Evolutionary conservation across 2,113 vertebrate species (phyloP).

Genomic region (Poecile atricapillus): DNA sequence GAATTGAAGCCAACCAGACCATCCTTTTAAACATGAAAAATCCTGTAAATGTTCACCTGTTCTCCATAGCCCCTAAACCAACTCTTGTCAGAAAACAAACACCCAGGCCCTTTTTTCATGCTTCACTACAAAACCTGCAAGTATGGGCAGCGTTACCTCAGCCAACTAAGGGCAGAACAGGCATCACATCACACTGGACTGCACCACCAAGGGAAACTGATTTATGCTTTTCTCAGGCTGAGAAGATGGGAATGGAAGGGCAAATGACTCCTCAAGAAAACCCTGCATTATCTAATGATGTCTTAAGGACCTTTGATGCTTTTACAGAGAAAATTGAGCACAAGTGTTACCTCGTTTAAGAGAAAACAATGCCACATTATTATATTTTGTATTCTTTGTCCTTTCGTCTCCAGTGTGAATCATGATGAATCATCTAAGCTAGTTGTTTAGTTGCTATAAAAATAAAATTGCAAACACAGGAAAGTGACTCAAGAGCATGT

Average conservation of each 20-base stretch:
- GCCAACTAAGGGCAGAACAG: neutral
- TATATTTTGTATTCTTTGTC: conserved; percentile 23
- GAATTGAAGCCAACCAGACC: neutral
- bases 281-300: conserved; percentile 13
- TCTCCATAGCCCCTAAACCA: neutral
- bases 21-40: neutral
- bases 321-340: conserved; percentile 29
- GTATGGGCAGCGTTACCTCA: neutral
- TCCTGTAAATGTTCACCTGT: neutral
- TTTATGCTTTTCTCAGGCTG: neutral
- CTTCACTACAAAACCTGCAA: neutral
- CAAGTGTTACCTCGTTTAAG: neutral
- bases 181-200: neutral
- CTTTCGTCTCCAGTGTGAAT: conserved; percentile 40
- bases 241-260: neutral
- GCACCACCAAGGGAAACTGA: neutral
- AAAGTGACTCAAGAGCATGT: neutral
- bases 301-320: conserved; percentile 7
- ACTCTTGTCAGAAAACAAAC: neutral
- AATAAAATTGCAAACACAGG: conserved; percentile 33
- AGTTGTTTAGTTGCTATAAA: conserved; percentile 50
- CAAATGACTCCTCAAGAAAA: conserved; percentile 5
- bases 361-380: neutral
- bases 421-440: conserved; percentile 57
- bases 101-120: neutral